Percentiles rank a stretch among this genome's conserved stretches.
Evolutionary conservation across 2,113 vertebrate species (phyloP).

Genomic region (Boulengeromyrus knoepffleri): DNA sequence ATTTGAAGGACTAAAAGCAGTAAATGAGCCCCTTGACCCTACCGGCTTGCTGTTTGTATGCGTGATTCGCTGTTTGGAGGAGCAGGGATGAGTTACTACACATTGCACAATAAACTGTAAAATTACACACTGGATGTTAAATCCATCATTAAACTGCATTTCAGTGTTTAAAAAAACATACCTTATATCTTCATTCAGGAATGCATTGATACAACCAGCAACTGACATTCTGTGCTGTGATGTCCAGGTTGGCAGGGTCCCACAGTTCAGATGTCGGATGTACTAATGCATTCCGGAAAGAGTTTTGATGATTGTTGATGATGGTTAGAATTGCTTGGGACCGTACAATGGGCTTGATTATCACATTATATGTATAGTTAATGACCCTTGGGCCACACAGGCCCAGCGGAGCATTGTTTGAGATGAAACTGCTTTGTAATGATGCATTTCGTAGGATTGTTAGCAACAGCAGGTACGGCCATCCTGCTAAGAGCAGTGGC

Average conservation of each 20-base stretch:
- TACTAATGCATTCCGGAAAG: neutral
- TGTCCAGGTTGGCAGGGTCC: neutral
- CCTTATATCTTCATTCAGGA: neutral
- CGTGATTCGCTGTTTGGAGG: neutral
- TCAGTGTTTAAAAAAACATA: neutral
- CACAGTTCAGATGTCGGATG: neutral
- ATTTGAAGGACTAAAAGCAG: neutral
- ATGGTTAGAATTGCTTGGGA: neutral
- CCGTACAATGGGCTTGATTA: slow-evolving; percentile 7
- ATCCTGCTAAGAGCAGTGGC: neutral
- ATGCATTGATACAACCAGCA: neutral
- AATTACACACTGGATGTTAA: neutral
- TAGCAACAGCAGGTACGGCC: neutral
- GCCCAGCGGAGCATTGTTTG: neutral
- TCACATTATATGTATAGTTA: neutral
- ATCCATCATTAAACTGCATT: neutral
- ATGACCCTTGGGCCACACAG: neutral
- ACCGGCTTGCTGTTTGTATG: neutral
- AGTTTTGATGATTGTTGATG: neutral
- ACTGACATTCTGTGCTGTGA: neutral
- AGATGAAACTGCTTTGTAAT: neutral
- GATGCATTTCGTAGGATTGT: neutral
- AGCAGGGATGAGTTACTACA: neutral
- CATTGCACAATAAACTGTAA: neutral
- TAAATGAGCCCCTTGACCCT: neutral